Evolutionary conservation across 2,888 invertebrate species (phyloP), one percentile per base, ranked within the genome.

Genomic region (Stenolophus ochropezus): DNA sequence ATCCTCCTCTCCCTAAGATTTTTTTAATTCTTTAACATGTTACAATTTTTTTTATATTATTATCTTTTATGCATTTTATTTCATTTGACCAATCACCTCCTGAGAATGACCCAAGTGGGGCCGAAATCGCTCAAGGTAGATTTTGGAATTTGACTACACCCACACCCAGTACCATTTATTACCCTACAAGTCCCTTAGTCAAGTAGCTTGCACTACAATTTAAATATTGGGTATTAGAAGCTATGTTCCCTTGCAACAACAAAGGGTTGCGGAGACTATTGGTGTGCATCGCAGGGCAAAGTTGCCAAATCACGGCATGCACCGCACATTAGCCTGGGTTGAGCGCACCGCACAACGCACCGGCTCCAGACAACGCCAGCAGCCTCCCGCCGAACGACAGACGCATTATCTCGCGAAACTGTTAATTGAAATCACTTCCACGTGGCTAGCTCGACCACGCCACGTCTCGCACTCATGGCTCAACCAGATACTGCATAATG

Each of bases 361-460:
- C 25, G 11, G 61, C 61, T 61, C 23, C 61, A 61, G 61, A 61
- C 61, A 61, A 27, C 33, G 33, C 8, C 33, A 8, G 8, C 23
- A 61, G 23, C 61, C n/a, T 61, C 11, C 21, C 21, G 56, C 51
- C 14, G 61, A 61, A 69, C 65, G 65, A 69, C 65, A 69, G 27
- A 33, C 33, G 65, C 65, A 69, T 69, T 69, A 69, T 73, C 51
- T 73, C 51, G 21, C 73, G 51, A 73, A 73, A 73, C 73, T 49
- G 73, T 73, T 73, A 73, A 73, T 73, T 73, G 73, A 73, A 73
- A 73, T 73, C 73, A 73, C 49, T 73, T 73, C 73, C 73, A 73
- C 23, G 47, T 73, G 73, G 73, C 73, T 73, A 25, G n/a, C n/a
- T 23, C 14, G 73, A 42, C 71, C 71, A 33, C 2, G 65, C 23